These are phyloP conservation scores for Drosophila algonquin DNA, from an alignment of 2,888 invertebrate genomes.

Conservation along the genomic window DNA sequence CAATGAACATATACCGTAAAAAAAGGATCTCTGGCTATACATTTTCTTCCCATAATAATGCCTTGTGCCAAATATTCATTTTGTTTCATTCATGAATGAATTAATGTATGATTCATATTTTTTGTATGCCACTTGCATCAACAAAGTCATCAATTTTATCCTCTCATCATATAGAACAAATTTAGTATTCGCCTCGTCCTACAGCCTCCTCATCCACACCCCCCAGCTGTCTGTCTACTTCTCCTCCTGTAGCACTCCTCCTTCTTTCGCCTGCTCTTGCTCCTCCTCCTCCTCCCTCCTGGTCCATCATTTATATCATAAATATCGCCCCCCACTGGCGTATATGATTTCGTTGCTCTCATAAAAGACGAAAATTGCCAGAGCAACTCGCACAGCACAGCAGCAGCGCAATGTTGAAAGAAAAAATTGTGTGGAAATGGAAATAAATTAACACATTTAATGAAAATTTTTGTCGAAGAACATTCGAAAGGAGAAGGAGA, in stretches of 20 bases:
- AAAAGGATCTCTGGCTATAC: not conserved
- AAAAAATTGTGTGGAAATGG: slow-evolving; percentile 69
- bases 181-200: slow-evolving; percentile 1
- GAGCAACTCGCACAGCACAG: slow-evolving; percentile 4
- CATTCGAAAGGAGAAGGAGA: slow-evolving; percentile 18
- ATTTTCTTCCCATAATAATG: not conserved
- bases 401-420: slow-evolving; percentile 39
- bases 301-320: slow-evolving; percentile 36
- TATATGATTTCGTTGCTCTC: slow-evolving; percentile 61
- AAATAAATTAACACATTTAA: slow-evolving; percentile 76
- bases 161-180: slow-evolving; percentile 23
- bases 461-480: slow-evolving; percentile 67
- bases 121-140: slow-evolving; percentile 35
- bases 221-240: not conserved
- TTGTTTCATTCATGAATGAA: slow-evolving; percentile 11
- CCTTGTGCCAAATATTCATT: not conserved
- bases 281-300: slow-evolving; percentile 7
- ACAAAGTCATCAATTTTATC: slow-evolving; percentile 34
- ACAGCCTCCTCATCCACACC: not conserved
- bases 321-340: slow-evolving; percentile 35
- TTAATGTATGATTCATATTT: not conserved
- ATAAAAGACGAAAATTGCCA: slow-evolving; percentile 35
- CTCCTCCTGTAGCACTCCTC: not conserved
- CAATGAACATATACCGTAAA: not conserved
- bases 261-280: not conserved